Evolutionary conservation across 2,797 vertebrate genomes (phyloP).

Genomic region (Sylvilagus floridanus): DNA sequence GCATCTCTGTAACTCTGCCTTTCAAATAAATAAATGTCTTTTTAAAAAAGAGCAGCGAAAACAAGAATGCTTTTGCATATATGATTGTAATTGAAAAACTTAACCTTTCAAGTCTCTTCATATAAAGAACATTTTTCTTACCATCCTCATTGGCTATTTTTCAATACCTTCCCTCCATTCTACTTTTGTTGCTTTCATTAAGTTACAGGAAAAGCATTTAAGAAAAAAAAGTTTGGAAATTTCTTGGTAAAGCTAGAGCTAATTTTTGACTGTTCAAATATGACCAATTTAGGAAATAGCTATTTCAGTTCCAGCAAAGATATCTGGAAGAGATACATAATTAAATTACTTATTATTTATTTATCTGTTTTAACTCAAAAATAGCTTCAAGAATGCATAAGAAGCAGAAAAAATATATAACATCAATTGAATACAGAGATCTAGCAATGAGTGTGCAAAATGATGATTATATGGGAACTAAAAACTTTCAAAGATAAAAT

Average conservation of each 20-base stretch:
- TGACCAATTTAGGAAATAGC: slow-evolving; percentile 61
- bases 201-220: slow-evolving; percentile 50
- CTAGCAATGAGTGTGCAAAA: slow-evolving; percentile 67
- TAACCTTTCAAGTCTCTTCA: neutral
- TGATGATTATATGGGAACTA: neutral
- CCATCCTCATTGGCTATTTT: slow-evolving; percentile 3
- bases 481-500: slow-evolving; percentile 48
- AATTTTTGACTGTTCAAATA: slow-evolving; percentile 75
- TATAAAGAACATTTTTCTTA: slow-evolving; percentile 25
- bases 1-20: too few species aligned
- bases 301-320: slow-evolving; percentile 70
- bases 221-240: slow-evolving; percentile 32
- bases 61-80: neutral
- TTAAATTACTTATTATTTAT: slow-evolving; percentile 68
- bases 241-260: slow-evolving; percentile 62
- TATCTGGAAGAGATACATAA: slow-evolving; percentile 75
- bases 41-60: slow-evolving; percentile 26
- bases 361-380: slow-evolving; percentile 72
- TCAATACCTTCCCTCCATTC: neutral
- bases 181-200: slow-evolving; percentile 39
- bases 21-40: neutral
- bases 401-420: slow-evolving; percentile 67
- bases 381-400: neutral
- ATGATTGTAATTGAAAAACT: slow-evolving; percentile 19
- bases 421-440: slow-evolving; percentile 46